phyloP scores from a whole-genome alignment of 2,888 invertebrate species.

The Brachynemurus nebulosus region DNA sequence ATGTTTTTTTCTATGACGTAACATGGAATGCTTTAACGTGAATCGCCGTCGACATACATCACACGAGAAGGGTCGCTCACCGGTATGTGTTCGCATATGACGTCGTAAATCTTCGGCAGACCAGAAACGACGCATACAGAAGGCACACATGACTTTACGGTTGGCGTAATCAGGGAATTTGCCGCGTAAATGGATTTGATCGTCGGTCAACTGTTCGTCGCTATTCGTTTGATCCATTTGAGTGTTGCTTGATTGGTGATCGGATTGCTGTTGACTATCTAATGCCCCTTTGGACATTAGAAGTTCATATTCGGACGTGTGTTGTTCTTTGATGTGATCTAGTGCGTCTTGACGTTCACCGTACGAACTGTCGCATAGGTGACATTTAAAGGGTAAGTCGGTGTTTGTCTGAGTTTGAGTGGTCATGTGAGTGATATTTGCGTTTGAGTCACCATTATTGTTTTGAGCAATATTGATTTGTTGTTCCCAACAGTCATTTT shows the following conservation, averaged over 20 bases:
- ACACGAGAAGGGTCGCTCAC: constrained; percentile 84
- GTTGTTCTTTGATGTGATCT: constrained; percentile 63
- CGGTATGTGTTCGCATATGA: constrained; percentile 89
- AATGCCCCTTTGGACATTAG: constrained; percentile 71
- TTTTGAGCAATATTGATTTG: constrained; percentile 16
- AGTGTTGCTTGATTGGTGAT: constrained; percentile 3
- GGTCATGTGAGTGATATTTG: constrained; percentile 17
- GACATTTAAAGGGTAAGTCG: constrained; percentile 79
- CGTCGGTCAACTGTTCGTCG: constrained; percentile 36
- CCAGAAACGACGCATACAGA: constrained; percentile 89
- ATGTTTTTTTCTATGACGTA: constrained; percentile 85
- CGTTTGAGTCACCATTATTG: constrained; percentile 29
- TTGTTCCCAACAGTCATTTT: constrained; percentile 18
- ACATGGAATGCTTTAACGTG: constrained; percentile 89
- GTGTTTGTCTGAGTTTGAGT: constrained; percentile 30
- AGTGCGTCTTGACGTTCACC: constrained; percentile 64
- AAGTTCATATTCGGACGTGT: constrained; percentile 64
- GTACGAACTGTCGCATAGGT: constrained; percentile 81
- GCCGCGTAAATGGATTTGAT: constrained; percentile 50
- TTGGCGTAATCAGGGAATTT: constrained; percentile 79
- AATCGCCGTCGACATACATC: constrained; percentile 79
- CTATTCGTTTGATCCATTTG: constrained; percentile 28
- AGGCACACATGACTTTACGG: constrained; percentile 79
- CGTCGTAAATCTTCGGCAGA: constrained; percentile 85
- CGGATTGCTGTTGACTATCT: constrained; percentile 36